phyloP scores from a whole-genome alignment of 1,140 invertebrate genomes.

The Thaumatotibia leucotreta region DNA sequence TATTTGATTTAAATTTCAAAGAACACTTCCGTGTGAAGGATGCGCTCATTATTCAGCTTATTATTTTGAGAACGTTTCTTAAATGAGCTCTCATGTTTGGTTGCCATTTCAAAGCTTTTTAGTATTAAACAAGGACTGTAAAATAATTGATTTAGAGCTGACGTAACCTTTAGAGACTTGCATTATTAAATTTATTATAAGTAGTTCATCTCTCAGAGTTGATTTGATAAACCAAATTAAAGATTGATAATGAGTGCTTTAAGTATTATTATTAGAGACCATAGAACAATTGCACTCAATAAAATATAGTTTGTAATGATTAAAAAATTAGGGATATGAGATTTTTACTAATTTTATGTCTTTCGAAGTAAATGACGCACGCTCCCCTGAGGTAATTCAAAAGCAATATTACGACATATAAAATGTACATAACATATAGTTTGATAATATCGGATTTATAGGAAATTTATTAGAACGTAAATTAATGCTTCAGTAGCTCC shows the following conservation, averaged over 20 bases:
- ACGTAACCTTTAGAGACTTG: conserved; percentile 60
- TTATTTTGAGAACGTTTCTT: conserved; percentile 21
- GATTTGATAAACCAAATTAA: conserved; percentile 64
- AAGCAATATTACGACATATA: conserved; percentile 76
- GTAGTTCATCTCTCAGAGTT: conserved; percentile 50
- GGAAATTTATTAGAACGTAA: conserved; percentile 69
- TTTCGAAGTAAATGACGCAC: conserved; percentile 64
- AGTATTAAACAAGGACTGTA: conserved; percentile 33
- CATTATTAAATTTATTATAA: conserved; percentile 50
- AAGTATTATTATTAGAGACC: conserved; percentile 60
- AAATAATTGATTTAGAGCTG: conserved; percentile 57
- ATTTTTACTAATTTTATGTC: conserved; percentile 67
- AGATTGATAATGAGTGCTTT: conserved; percentile 69
- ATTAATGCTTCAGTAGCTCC: conserved; percentile 58
- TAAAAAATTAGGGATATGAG: conserved; percentile 64
- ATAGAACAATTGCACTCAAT: conserved; percentile 59
- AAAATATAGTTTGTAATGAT: conserved; percentile 54
- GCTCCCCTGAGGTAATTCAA: conserved; percentile 71
- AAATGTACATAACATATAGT: conserved; percentile 76
- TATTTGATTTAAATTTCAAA: conserved; percentile 10
- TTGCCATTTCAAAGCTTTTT: conserved; percentile 39
- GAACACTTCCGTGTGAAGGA: neutral
- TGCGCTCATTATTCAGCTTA: neutral
- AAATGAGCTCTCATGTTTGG: conserved; percentile 19
- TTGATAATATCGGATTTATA: conserved; percentile 73